Conservation (phyloP, 1,140 invertebrate genomes). For the Tetramorium alpestre region DNA sequence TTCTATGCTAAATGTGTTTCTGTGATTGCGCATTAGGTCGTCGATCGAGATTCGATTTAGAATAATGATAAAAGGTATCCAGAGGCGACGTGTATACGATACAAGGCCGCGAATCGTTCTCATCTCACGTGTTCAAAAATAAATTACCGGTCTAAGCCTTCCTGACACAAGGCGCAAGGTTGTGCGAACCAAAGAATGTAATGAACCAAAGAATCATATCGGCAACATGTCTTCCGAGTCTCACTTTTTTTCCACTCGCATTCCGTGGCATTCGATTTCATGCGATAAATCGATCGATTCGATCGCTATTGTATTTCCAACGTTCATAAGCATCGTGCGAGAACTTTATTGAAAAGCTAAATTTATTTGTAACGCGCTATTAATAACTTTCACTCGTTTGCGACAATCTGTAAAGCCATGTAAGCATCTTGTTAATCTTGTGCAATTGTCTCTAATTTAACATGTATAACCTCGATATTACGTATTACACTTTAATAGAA, state of each 20-base stretch:
- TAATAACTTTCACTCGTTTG: constrained; percentile 27
- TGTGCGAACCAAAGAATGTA: constrained; percentile 7
- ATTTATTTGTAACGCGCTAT: constrained; percentile 37
- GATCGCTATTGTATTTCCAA: background rate
- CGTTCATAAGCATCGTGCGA: background rate
- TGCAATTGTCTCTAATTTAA: constrained; percentile 16
- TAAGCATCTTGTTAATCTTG: constrained; percentile 8
- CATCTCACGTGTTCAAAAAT: constrained; percentile 41
- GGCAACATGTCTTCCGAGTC: constrained; percentile 32
- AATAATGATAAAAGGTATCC: no score
- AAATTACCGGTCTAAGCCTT: constrained; percentile 34
- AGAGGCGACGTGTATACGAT: background rate
- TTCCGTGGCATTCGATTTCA: constrained; percentile 50
- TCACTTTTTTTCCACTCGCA: constrained; percentile 44
- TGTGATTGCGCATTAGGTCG: background rate
- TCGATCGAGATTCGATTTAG: constrained; percentile 18
- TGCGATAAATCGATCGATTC: constrained; percentile 56
- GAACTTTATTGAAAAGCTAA: constrained; percentile 24
- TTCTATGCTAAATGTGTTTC: background rate
- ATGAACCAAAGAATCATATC: constrained; percentile 42
- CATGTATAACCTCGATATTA: background rate
- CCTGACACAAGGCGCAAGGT: constrained; percentile 19
- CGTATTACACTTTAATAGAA: background rate
- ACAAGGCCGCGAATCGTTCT: constrained; percentile 57
- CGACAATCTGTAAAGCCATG: background rate